phyloP scores from a whole-genome alignment of 2,888 invertebrate species.

The Drosophila nr. perissopoda region DNA sequence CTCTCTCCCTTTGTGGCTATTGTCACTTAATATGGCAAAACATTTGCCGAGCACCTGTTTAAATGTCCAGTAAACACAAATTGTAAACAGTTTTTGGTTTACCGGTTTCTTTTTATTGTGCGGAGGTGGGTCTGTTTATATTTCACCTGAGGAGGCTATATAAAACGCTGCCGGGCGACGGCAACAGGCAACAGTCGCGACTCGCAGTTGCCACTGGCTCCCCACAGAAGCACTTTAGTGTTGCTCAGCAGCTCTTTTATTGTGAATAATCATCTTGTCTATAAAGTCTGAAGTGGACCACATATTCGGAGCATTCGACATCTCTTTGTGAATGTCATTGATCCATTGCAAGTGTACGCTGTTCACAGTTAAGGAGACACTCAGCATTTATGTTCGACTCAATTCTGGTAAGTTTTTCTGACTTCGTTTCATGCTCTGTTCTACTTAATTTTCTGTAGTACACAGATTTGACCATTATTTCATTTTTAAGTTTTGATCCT shows the following conservation, averaged over 20 bases:
- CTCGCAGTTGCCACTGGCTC: constrained; percentile 5
- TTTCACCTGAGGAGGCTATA: constrained; percentile 3
- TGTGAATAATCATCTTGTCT: neutral
- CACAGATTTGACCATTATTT: neutral
- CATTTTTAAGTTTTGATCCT: neutral
- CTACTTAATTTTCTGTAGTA: neutral
- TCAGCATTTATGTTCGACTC: neutral
- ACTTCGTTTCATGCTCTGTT: neutral
- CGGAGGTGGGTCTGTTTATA: neutral
- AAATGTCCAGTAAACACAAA: constrained; percentile 10
- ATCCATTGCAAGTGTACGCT: neutral
- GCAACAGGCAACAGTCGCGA: constrained; percentile 7
- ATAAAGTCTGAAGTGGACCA: neutral
- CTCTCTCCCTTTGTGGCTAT: neutral
- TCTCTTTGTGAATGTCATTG: neutral
- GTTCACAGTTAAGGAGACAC: neutral
- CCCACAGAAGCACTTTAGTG: neutral
- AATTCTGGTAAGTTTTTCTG: neutral
- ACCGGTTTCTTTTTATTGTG: neutral
- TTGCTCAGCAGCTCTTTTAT: neutral
- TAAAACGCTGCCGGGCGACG: constrained; percentile 11
- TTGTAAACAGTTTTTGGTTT: constrained; percentile 19
- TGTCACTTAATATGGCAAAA: constrained; percentile 20
- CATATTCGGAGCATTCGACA: neutral
- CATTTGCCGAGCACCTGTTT: constrained; percentile 22